Conservation (phyloP, 2,797 vertebrate species). For the Diceros bicornis region DNA sequence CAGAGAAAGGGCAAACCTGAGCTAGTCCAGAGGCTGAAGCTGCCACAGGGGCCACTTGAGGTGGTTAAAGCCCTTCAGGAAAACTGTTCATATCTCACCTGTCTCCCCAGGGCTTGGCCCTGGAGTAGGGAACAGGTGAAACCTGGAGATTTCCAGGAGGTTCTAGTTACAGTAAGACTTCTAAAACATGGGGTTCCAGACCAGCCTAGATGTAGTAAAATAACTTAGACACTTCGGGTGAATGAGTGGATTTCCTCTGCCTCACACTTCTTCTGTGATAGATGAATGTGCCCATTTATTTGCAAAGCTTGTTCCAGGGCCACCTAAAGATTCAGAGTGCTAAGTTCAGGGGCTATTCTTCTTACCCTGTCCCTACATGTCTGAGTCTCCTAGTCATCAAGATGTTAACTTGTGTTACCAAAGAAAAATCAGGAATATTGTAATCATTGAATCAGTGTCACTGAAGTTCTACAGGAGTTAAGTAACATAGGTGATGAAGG, state of each 20-base stretch:
- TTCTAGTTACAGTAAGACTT: background rate
- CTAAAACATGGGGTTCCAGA: background rate
- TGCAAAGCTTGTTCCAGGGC: background rate
- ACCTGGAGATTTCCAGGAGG: background rate
- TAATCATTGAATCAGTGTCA: background rate
- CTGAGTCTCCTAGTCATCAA: background rate
- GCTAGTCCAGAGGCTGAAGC: background rate
- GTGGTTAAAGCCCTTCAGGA: background rate
- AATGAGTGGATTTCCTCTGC: background rate
- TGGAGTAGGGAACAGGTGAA: background rate
- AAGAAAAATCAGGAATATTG: background rate
- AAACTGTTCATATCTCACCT: background rate
- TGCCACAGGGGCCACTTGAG: background rate
- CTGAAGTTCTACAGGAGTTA: background rate
- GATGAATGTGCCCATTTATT: background rate
- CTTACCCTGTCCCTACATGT: background rate
- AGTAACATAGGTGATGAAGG: background rate
- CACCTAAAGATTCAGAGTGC: background rate
- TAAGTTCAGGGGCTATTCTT: background rate
- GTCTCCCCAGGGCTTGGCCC: background rate
- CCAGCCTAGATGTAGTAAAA: background rate
- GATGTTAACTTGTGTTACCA: background rate
- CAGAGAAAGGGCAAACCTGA: background rate
- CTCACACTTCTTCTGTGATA: background rate
- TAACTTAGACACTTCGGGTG: background rate